These are phyloP conservation scores for Oncorhynchus nerka DNA, from an alignment of 2,113 vertebrate genomes.

Conservation along the genomic window DNA sequence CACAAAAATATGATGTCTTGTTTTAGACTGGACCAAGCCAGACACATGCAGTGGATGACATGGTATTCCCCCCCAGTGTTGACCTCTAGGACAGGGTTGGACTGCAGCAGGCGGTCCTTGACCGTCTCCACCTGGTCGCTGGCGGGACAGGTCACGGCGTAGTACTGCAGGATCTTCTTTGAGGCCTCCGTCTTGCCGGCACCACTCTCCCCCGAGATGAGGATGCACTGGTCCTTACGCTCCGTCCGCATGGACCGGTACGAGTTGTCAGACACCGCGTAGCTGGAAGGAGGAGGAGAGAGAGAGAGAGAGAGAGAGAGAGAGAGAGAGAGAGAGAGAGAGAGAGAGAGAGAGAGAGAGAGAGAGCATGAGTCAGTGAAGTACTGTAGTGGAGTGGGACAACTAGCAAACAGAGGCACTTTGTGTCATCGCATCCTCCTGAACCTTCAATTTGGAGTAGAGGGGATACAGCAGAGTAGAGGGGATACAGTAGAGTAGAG, in stretches of 20 bases:
- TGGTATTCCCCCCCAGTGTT: conserved; percentile 17
- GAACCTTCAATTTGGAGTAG: too few relatives aligned
- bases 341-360: not conserved
- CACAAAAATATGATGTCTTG: too few relatives aligned
- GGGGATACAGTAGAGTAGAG: too few relatives aligned
- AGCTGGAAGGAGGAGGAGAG: conserved; percentile 65
- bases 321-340: not conserved
- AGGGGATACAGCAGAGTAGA: too few relatives aligned
- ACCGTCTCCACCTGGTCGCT: conserved; percentile 88
- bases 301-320: not conserved
- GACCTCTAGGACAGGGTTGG: conserved; percentile 96
- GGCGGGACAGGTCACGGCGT: conserved; percentile 90
- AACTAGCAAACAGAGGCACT: not conserved
- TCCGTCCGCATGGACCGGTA: conserved; percentile 91
- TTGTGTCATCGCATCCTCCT: too few relatives aligned
- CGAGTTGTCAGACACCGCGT: conserved; percentile 88
- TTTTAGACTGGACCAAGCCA: not conserved
- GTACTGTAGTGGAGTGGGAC: too few relatives aligned
- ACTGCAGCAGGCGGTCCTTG: conserved; percentile 92
- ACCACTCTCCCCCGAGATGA: conserved; percentile 95
- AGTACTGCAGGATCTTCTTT: conserved; percentile 96
- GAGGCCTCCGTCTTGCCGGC: conserved; percentile 95
- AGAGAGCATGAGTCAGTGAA: not conserved
- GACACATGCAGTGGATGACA: not conserved
- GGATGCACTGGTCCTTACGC: conserved; percentile 91